These are phyloP conservation scores for Athetis lepigone DNA, from an alignment of 2,888 invertebrate genomes.

Conservation along the genomic window DNA sequence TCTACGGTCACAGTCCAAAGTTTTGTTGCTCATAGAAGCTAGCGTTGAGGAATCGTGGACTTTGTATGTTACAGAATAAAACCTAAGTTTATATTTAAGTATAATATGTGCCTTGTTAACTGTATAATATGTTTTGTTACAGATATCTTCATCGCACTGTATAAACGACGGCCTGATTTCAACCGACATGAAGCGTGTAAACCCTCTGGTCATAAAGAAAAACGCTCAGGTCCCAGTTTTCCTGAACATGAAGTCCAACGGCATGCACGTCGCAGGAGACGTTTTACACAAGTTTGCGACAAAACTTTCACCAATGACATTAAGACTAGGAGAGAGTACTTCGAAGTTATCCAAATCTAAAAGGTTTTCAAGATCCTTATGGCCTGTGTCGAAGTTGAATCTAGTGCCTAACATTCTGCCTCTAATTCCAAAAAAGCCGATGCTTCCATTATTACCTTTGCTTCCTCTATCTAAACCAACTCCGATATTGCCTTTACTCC, in stretches of 20 bases:
- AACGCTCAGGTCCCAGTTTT: constrained; percentile 69
- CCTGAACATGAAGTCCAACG: constrained; percentile 72
- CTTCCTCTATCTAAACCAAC: neutral
- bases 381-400: constrained; percentile 56
- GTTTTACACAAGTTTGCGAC: constrained; percentile 12
- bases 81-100: too few relatives aligned
- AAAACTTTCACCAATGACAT: constrained; percentile 1
- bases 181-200: constrained; percentile 70
- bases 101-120: too few relatives aligned
- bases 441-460: constrained; percentile 30
- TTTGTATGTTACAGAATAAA: too few relatives aligned
- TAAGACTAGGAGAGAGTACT: neutral
- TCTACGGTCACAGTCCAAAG: too few relatives aligned
- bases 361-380: constrained; percentile 34
- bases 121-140: constrained; percentile 15
- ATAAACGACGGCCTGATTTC: constrained; percentile 73
- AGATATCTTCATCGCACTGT: constrained; percentile 46
- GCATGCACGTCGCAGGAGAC: constrained; percentile 4
- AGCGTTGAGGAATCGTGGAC: too few relatives aligned
- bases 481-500: neutral
- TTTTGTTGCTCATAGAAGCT: too few relatives aligned
- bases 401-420: constrained; percentile 19
- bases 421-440: constrained; percentile 10
- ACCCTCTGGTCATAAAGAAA: constrained; percentile 72
- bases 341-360: neutral